Evolutionary conservation across 2,888 invertebrate genomes (phyloP), one percentile per base, ranked within the genome.

Genomic region (Nymphalis c-album): DNA sequence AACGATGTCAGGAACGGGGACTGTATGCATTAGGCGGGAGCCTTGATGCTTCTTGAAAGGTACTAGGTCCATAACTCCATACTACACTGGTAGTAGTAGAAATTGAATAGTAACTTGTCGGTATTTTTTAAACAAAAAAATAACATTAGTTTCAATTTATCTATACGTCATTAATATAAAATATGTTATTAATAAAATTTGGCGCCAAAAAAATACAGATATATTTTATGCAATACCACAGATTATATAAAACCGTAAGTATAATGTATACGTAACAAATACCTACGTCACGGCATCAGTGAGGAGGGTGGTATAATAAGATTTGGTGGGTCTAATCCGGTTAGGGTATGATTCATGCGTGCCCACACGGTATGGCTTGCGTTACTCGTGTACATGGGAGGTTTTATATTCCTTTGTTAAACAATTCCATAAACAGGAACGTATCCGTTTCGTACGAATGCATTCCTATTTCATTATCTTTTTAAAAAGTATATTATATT

Each of bases 281-380:
- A 66, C 63, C 64, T 71, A 73, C 82, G 87, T 87, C 88, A 85
- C 79, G 78, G 69, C 77, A 86, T 88, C 84, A 84, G 81, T 79
- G 88, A 89, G 86, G 87, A 91, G 90, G 91, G 91, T 89, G 82
- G 73, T 74, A 76, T 90, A 91, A 91, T 81, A 82, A 85, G 91
- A 87, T 90, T 91, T 79, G 79, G 78, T 74, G 76, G 80, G 80
- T 78, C 79, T 91, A 92, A 92, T 90, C 85, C 74, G 77, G 81
- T 92, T 92, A 91, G 74, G 72, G 78, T 87, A 91, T 92, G 91
- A 92, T 91, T 91, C 90, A 91, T 91, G 87, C 77, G 81, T 75
- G 77, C 70, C 46, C 60, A 47, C 22, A n/a, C 40, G 10, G 1
- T 55, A 17, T 55, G 26, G 16, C 16, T 26, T 26, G 70, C 70